phyloP scores from a whole-genome alignment of 2,797 vertebrate genomes.

The Brachymystax lenok region DNA sequence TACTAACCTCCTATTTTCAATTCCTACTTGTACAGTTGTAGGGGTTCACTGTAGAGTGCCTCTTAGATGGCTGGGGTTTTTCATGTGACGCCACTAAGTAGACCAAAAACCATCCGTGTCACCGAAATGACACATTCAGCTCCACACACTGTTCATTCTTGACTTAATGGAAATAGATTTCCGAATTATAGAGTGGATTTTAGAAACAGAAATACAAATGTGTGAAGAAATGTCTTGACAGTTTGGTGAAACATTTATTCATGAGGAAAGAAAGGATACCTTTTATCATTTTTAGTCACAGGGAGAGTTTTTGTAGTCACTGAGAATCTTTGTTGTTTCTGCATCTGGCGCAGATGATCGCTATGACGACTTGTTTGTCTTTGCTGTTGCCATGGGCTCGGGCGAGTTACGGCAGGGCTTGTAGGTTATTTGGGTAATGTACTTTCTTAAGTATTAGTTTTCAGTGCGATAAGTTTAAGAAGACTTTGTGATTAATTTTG shows the following conservation, averaged over 20 bases:
- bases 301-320: neutral
- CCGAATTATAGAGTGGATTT: neutral
- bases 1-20: too few relatives aligned
- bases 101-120: constrained; percentile 4
- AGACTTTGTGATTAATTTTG: too few relatives aligned
- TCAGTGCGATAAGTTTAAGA: too few relatives aligned
- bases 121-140: neutral
- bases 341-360: neutral
- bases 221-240: neutral
- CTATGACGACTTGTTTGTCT: neutral
- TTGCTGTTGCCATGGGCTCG: too few relatives aligned
- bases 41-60: too few relatives aligned
- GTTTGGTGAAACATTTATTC: neutral
- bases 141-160: neutral
- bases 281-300: neutral
- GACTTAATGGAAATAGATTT: neutral
- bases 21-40: too few relatives aligned
- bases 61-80: neutral
- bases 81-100: neutral
- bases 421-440: too few relatives aligned
- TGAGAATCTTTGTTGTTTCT: constrained; percentile 2
- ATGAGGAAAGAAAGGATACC: neutral
- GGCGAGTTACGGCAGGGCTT: too few relatives aligned
- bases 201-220: neutral
- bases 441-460: too few relatives aligned